Base-by-base conservation (phyloP, 2,797 vertebrate genomes). In the Pipistrellus nathusii region DNA sequence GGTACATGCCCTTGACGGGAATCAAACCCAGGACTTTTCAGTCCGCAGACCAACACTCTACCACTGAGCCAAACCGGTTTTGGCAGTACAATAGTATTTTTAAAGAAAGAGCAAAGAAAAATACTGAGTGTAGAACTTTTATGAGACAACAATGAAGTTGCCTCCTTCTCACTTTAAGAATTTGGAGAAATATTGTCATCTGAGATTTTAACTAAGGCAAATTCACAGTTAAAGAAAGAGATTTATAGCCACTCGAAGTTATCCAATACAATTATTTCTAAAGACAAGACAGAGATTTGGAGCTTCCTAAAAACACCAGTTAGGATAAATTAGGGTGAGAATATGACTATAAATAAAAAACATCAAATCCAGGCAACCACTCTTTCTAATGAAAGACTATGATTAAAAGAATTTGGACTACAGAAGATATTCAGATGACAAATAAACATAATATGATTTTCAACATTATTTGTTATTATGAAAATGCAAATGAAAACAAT, bases 171-270 rank as follows among this genome's bases (percentile, higher is more conserved):
- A 77, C 23, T 59, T 90, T 85, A 92, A 75, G 81, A 92, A 91
- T 94, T 46, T 92, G 23, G 21, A 89, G 94, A 86, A 87, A 85
- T 15, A 86, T 32, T 81, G 4, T 44, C 30, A 35, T 90, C 66
- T 95, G 85, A 95, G 27, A 92, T 64, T 77, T 94, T 89, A 94
- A 88, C 75, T 88, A 90, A 94, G 86, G 91, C 68, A 93, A 87
- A 88, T 88, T 30, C 53, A 71, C 4, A 94, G 59, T 92, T 78
- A 91, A 93, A 88, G 27, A 53, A 88, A 72, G 48, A 64, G 51
- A 66, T 66, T 71, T 72, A 55, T 55, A 15, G 6, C 8, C 44
- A 41, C 72, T 84, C 53, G 35, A 94, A 96, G 41, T 41, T 82
- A 80, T 68, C 38, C 17, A 93, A 53, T 35, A 32, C 76, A 85